phyloP scores from a whole-genome alignment of 2,888 invertebrate species.

The Colletes collaris region DNA sequence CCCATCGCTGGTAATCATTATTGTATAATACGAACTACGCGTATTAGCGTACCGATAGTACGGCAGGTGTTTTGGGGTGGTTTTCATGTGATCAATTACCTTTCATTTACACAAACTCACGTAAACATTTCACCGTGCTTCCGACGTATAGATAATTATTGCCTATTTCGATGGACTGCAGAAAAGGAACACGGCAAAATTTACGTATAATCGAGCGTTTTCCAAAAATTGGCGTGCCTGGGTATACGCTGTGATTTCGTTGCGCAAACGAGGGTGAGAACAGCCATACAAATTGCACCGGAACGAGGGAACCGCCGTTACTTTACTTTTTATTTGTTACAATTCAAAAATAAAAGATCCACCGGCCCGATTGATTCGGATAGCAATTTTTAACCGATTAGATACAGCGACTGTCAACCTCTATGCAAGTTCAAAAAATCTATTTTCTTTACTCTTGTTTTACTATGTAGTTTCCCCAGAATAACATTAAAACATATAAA shows the following conservation, averaged over 20 bases:
- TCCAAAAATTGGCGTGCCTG: constrained; percentile 3
- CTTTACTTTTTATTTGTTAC: background rate
- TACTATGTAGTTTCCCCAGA: too few species aligned
- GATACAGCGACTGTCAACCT: too few species aligned
- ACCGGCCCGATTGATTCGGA: too few species aligned
- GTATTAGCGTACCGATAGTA: constrained; percentile 12
- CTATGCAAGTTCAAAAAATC: too few species aligned
- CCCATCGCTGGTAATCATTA: constrained; percentile 33
- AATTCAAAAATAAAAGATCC: background rate
- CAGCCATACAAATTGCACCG: background rate
- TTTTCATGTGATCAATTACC: constrained; percentile 22
- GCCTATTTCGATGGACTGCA: background rate
- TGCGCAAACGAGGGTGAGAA: background rate
- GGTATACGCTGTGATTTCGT: constrained; percentile 7
- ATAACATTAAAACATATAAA: too few species aligned
- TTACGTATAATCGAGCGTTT: background rate
- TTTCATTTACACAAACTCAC: constrained; percentile 19
- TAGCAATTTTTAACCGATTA: too few species aligned
- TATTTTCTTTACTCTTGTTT: too few species aligned
- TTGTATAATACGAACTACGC: constrained; percentile 46
- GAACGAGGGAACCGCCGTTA: background rate
- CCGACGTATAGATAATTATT: constrained; percentile 5
- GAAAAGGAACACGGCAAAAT: background rate
- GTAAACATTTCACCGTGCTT: constrained; percentile 13
- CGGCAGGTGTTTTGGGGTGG: constrained; percentile 44